Conservation (phyloP, 2,888 invertebrate species). For the Liopterus haemorrhoidalis region DNA sequence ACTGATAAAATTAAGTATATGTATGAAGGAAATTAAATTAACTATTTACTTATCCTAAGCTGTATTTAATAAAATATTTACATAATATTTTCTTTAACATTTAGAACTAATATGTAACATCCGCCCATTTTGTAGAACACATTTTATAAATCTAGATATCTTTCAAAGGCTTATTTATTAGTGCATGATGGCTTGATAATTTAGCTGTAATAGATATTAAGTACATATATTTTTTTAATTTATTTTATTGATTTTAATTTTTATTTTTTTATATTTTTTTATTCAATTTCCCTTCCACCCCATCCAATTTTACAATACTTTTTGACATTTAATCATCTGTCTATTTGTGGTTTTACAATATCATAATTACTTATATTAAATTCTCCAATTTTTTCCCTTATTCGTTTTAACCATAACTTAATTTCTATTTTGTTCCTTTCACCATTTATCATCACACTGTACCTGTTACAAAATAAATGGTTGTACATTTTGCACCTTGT, state of each 20-base stretch:
- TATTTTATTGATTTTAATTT: slow-evolving; percentile 25
- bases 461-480: slow-evolving; percentile 44
- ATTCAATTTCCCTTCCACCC: slow-evolving; percentile 14
- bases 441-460: slow-evolving; percentile 34
- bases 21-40: too few species aligned
- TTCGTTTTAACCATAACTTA: slow-evolving; percentile 19
- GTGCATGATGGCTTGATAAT: slow-evolving; percentile 2
- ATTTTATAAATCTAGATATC: not conserved
- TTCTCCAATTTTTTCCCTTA: slow-evolving; percentile 13
- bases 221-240: slow-evolving; percentile 22
- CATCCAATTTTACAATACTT: slow-evolving; percentile 3
- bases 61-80: not conserved
- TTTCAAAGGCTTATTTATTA: slow-evolving; percentile 1
- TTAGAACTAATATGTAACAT: slow-evolving; percentile 19
- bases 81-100: not conserved
- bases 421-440: slow-evolving; percentile 19
- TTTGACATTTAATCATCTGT: slow-evolving; percentile 12
- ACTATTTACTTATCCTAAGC: not conserved
- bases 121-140: slow-evolving; percentile 32
- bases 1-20: too few species aligned
- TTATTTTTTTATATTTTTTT: slow-evolving; percentile 27
- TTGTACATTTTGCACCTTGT: slow-evolving; percentile 35
- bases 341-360: slow-evolving; percentile 13
- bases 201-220: slow-evolving; percentile 22
- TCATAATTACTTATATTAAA: slow-evolving; percentile 20